A percentile compares a stretch with the other conserved stretches of the same genome.
These are phyloP conservation scores for Agrotis clavis DNA, from an alignment of 2,888 invertebrate genomes.

Conservation along the genomic window DNA sequence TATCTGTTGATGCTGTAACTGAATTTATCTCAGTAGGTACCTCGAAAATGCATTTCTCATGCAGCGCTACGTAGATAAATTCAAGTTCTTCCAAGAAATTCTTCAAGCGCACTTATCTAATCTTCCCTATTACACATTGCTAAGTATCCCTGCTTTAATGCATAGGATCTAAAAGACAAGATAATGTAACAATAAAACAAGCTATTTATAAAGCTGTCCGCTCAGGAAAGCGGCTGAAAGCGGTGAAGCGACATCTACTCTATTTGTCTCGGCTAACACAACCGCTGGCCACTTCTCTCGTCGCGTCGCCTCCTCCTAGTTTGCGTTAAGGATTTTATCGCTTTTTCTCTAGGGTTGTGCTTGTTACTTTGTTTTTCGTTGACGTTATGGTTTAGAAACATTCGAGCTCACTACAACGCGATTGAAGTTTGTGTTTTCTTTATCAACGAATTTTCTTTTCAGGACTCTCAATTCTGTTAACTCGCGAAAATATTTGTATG, in stretches of 20 bases:
- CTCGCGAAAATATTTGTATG: not conserved
- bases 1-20: slow-evolving; percentile 26
- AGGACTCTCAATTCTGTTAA: not conserved
- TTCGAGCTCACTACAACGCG: slow-evolving; percentile 36
- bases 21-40: slow-evolving; percentile 40
- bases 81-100: slow-evolving; percentile 17
- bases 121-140: slow-evolving; percentile 31
- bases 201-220: slow-evolving; percentile 83
- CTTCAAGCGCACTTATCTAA: slow-evolving; percentile 20
- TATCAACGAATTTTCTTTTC: slow-evolving; percentile 20
- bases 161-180: slow-evolving; percentile 66
- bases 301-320: slow-evolving; percentile 80
- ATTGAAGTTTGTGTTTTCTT: slow-evolving; percentile 31
- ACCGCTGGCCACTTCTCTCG: slow-evolving; percentile 83
- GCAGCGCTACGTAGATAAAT: slow-evolving; percentile 9
- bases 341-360: slow-evolving; percentile 78
- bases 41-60: slow-evolving; percentile 31
- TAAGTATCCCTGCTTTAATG: slow-evolving; percentile 49
- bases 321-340: slow-evolving; percentile 86
- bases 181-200: slow-evolving; percentile 79
- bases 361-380: slow-evolving; percentile 69
- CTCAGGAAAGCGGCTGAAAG: slow-evolving; percentile 75
- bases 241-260: slow-evolving; percentile 82
- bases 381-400: slow-evolving; percentile 58
- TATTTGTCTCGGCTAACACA: slow-evolving; percentile 86